A percentile compares a stretch with the other conserved stretches of the same genome.
Conservation (phyloP, 2,888 invertebrate species). For the Glaucopsyche alexis region DNA sequence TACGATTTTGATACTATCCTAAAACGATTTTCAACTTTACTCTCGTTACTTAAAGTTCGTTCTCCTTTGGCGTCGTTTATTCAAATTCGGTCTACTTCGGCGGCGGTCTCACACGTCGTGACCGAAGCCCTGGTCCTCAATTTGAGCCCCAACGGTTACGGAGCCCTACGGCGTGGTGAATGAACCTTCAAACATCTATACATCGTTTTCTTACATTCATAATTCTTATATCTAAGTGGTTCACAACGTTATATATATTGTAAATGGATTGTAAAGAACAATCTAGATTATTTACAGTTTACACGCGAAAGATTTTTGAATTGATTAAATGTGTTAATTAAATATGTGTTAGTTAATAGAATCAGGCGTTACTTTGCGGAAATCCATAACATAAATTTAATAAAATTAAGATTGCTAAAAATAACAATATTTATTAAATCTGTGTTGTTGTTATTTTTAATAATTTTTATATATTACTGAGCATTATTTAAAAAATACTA, state of each 20-base stretch:
- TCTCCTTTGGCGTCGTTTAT: slow-evolving; percentile 33
- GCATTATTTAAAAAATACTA: too few species aligned
- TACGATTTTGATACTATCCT: slow-evolving; percentile 34
- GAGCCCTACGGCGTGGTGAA: slow-evolving; percentile 59
- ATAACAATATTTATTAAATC: too few species aligned
- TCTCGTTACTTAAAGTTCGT: slow-evolving; percentile 26
- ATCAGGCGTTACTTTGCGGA: too few species aligned
- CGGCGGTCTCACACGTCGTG: slow-evolving; percentile 69
- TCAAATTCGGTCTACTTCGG: slow-evolving; percentile 34
- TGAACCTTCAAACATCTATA: slow-evolving; percentile 47
- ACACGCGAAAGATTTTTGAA: too few species aligned
- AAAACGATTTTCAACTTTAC: slow-evolving; percentile 38
- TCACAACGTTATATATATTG: neutral
- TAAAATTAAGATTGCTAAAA: too few species aligned
- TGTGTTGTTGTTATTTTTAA: too few species aligned
- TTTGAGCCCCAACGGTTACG: slow-evolving; percentile 63
- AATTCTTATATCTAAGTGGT: neutral
- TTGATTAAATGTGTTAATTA: too few species aligned
- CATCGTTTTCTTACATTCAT: slow-evolving; percentile 37
- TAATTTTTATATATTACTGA: too few species aligned
- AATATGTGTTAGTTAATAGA: too few species aligned
- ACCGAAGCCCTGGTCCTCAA: slow-evolving; percentile 56
- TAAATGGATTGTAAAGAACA: neutral
- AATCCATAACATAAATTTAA: too few species aligned
- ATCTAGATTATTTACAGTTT: too few species aligned